phyloP scores from a whole-genome alignment of 2,888 invertebrate species.

The Nesidiocoris tenuis region DNA sequence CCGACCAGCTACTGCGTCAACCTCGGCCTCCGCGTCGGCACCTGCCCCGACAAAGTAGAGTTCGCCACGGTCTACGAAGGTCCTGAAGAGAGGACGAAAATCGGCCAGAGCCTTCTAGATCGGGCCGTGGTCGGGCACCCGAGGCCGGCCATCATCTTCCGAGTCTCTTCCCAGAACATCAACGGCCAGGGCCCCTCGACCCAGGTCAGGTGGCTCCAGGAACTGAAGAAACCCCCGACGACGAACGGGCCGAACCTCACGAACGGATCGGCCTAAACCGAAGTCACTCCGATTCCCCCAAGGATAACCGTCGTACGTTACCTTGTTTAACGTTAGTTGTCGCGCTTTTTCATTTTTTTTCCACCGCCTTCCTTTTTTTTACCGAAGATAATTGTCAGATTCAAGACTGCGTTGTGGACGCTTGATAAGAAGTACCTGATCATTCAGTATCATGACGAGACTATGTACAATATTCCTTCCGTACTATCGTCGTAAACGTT shows the following conservation, averaged over 20 bases:
- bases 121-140: slow-evolving; percentile 92
- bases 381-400: not conserved
- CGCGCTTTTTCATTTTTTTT: not conserved
- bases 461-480: not conserved
- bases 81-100: slow-evolving; percentile 84
- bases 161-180: slow-evolving; percentile 95
- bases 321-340: not conserved
- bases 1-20: slow-evolving; percentile 96
- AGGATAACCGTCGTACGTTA: not conserved
- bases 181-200: slow-evolving; percentile 99
- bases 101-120: slow-evolving; percentile 77
- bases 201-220: slow-evolving; percentile 99
- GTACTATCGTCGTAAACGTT: not conserved
- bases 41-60: slow-evolving; percentile 59
- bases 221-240: slow-evolving; percentile 2
- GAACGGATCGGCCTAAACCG: not conserved
- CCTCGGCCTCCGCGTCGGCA: slow-evolving; percentile 70
- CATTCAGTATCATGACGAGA: not conserved
- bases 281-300: not conserved
- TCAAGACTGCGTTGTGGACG: not conserved
- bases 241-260: not conserved
- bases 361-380: not conserved
- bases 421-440: not conserved
- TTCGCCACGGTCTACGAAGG: slow-evolving; percentile 96
- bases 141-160: slow-evolving; percentile 91